phyloP scores from a whole-genome alignment of 1,140 invertebrate species.

The Drosophila nikananu region DNA sequence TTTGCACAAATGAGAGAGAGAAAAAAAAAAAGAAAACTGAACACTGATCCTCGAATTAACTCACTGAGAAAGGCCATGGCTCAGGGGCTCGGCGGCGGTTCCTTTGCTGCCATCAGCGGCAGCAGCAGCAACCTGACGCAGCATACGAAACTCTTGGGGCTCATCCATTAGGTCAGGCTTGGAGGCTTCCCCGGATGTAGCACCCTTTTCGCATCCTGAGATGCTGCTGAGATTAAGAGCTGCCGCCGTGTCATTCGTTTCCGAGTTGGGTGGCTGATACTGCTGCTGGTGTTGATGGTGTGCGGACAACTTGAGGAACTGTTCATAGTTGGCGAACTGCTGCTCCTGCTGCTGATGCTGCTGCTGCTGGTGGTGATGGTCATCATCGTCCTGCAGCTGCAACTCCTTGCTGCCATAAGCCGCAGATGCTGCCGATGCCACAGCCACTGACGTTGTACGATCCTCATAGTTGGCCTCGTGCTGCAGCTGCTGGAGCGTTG shows the following conservation, averaged over 20 bases:
- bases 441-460: constrained; percentile 19
- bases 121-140: constrained; percentile 45
- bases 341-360: constrained; percentile 48
- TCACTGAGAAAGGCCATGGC: constrained; percentile 25
- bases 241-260: constrained; percentile 54
- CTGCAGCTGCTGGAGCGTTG: constrained; percentile 48
- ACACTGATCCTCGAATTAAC: constrained; percentile 25
- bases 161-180: constrained; percentile 13
- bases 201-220: constrained; percentile 20
- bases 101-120: constrained; percentile 27
- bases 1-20: constrained; percentile 25
- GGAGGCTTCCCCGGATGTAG: background rate
- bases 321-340: constrained; percentile 70
- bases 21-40: constrained; percentile 10
- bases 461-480: constrained; percentile 53
- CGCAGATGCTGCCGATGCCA: constrained; percentile 38
- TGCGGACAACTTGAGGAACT: constrained; percentile 74
- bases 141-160: constrained; percentile 52
- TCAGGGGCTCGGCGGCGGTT: constrained; percentile 29
- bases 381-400: constrained; percentile 26
- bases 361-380: constrained; percentile 39
- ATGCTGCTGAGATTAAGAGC: constrained; percentile 68
- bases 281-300: constrained; percentile 22
- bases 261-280: background rate
- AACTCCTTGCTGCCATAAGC: constrained; percentile 42